Base-by-base conservation (phyloP, 2,888 invertebrate species). In the Mesorhabditis sp. region DNA sequence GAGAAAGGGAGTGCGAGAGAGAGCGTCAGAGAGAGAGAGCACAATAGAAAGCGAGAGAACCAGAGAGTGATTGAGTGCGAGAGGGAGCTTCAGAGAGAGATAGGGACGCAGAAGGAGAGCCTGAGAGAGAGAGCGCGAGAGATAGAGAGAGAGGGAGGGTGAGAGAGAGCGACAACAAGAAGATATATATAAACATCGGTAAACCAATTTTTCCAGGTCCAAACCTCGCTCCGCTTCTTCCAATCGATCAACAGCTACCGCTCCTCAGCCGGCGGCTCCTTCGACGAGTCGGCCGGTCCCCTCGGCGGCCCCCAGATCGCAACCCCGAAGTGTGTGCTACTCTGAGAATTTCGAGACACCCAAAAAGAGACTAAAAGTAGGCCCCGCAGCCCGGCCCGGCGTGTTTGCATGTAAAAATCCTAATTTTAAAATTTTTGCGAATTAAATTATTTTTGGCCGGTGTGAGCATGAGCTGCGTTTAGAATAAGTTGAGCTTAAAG, bases 201-300 rank as follows among this genome's bases (percentile, higher is more conserved):
- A 28, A 28, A 28, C 28, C 28, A 50, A 50, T 50, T 10, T 50
- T 50, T 72, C 42, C 66, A 74, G 76, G 76, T 83, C 67, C 74
- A 80, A 15, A 81, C 84, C 62, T 76, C 78, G 2, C 77, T 83
- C 69, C 79, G 81, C 45, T 81, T 84, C 70, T 80, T 84, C 65
- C 82, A 84, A 64, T 83, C 84, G 0, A 81, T 84, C 62, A 79
- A 80, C 68, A 78, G 78, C 4, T 82, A 83, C 67, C 77, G 82
- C 50, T 81, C 81, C 45, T 81, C 81, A 4, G 69, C 75, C 61
- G 81, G 77, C 4, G 79, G 79, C 44, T 82, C 80, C 2, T 75
- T 81, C 45, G 83, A 82, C 66, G 80, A 82, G 41, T 68, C 76
- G 7, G 73, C 72, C 61, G 64, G 71, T 43, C 71, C 75, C 3